Conservation (phyloP, 1,140 invertebrate genomes). For the Drosophila fuyamai region DNA sequence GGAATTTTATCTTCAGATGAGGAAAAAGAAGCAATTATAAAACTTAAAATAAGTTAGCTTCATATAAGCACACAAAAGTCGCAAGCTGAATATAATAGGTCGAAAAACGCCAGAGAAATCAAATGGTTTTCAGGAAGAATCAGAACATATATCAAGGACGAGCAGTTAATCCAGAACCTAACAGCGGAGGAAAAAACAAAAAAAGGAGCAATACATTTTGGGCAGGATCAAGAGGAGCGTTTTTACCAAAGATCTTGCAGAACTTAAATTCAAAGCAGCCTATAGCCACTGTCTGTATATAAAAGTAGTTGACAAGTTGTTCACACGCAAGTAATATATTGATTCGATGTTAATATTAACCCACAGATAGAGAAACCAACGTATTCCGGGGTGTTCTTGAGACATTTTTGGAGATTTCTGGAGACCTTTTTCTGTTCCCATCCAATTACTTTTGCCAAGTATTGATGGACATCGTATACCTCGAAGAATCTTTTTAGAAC, state of each 20-base stretch:
- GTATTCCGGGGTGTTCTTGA: background rate
- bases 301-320: conserved; percentile 33
- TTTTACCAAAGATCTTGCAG: conserved; percentile 26
- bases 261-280: conserved; percentile 16
- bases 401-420: background rate
- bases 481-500: background rate
- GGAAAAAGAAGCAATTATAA: background rate
- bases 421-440: background rate
- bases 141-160: background rate
- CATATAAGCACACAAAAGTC: background rate
- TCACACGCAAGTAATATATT: conserved; percentile 26
- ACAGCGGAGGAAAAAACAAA: too few relatives aligned
- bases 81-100: background rate
- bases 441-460: too few relatives aligned
- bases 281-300: conserved; percentile 17
- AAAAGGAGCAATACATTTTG: too few relatives aligned
- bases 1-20: background rate
- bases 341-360: conserved; percentile 35
- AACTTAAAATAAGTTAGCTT: background rate
- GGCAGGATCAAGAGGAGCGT: background rate
- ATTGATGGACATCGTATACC: too few relatives aligned
- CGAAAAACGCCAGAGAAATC: background rate
- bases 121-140: conserved; percentile 11
- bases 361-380: conserved; percentile 4
- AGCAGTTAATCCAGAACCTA: too few relatives aligned